Conservation (phyloP, 2,797 vertebrate species). For the Strix occidentalis region DNA sequence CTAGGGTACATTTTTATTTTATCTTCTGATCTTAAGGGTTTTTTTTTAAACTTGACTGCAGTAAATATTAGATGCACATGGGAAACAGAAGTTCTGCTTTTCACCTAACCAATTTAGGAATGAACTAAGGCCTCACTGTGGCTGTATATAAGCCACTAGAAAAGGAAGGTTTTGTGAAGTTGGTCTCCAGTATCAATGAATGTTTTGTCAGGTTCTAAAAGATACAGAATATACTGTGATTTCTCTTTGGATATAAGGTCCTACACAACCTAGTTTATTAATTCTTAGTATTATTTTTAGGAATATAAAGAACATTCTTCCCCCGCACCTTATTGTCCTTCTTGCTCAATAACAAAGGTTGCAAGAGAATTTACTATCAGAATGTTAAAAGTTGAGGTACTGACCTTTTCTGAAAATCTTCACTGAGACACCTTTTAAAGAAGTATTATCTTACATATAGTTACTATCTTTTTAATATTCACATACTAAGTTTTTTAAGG, state of each 20-base stretch:
- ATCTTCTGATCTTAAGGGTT: neutral
- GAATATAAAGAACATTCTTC: neutral
- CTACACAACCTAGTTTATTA: neutral
- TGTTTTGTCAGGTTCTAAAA: neutral
- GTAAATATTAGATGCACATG: neutral
- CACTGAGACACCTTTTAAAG: neutral
- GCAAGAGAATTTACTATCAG: neutral
- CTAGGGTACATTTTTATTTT: neutral
- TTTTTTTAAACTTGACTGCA: neutral
- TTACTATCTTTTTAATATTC: neutral
- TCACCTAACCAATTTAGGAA: neutral
- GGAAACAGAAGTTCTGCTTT: neutral
- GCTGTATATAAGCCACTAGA: neutral
- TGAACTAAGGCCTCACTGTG: neutral
- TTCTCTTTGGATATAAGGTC: neutral
- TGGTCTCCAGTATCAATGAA: neutral
- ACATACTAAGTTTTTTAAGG: neutral
- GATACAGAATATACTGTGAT: neutral
- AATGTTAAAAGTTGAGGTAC: neutral
- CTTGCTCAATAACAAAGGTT: neutral
- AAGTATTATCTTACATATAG: neutral
- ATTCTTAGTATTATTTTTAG: neutral
- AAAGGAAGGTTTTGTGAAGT: neutral
- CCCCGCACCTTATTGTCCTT: neutral
- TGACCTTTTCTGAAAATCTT: neutral